phyloP scores from a whole-genome alignment of 2,113 vertebrate genomes.

The Campylorhamphus procurvoides region DNA sequence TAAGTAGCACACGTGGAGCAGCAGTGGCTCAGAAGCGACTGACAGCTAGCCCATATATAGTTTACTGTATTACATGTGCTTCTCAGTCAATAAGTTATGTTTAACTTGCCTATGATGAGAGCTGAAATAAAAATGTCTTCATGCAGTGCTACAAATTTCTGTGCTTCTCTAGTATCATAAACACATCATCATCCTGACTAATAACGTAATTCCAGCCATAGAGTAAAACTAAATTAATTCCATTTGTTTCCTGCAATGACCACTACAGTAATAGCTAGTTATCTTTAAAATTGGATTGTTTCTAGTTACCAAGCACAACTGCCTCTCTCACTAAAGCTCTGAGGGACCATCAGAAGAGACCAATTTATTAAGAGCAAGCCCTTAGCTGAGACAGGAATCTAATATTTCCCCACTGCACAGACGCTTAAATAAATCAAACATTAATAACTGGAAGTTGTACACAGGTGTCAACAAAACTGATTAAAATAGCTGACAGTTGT shows the following conservation, averaged over 20 bases:
- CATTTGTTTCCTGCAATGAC: constrained; percentile 7
- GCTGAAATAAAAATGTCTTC: background rate
- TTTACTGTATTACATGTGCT: background rate
- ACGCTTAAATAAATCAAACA: background rate
- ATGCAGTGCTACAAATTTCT: background rate
- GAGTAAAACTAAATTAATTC: background rate
- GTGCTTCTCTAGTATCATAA: background rate
- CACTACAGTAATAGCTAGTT: constrained; percentile 10
- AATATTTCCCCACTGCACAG: background rate
- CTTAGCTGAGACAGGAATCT: background rate
- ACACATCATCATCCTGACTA: background rate
- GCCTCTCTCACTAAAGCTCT: background rate
- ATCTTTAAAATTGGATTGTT: background rate
- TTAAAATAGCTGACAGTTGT: background rate
- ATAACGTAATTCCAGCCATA: background rate
- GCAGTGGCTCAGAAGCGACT: background rate
- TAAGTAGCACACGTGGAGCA: background rate
- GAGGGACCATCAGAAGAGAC: background rate
- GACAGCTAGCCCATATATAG: background rate
- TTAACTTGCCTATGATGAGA: background rate
- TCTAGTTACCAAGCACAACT: background rate
- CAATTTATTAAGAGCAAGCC: background rate
- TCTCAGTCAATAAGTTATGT: background rate
- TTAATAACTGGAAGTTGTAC: background rate
- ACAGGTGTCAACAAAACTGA: background rate